Evolutionary conservation across 2,113 vertebrate genomes (phyloP).

Genomic region (Nannospalax galili): DNA sequence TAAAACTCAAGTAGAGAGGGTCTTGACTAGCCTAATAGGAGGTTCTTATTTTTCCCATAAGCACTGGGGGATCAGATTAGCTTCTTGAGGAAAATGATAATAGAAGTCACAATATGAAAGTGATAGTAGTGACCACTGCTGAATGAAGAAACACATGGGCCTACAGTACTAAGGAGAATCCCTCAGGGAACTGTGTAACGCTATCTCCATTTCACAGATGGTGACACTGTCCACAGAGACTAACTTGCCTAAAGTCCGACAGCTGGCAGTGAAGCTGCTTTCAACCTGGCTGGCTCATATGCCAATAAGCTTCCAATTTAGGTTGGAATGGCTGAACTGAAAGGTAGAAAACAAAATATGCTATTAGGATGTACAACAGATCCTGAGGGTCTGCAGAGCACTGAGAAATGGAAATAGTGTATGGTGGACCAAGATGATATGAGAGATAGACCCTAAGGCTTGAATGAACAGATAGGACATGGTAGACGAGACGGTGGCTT

Average conservation of each 20-base stretch:
- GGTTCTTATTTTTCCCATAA: background rate
- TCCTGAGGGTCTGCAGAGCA: background rate
- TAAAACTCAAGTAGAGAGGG: background rate
- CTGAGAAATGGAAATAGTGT: no score
- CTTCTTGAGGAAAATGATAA: background rate
- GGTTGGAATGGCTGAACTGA: background rate
- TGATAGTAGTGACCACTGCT: no score
- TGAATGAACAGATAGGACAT: background rate
- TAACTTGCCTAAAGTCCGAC: background rate
- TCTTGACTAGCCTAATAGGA: background rate
- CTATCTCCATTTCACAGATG: background rate
- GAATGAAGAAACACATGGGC: background rate
- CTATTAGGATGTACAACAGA: background rate
- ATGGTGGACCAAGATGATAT: background rate
- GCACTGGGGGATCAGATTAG: background rate
- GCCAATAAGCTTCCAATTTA: background rate
- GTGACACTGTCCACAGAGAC: background rate
- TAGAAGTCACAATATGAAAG: background rate
- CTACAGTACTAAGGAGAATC: accelerated
- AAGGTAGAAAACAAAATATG: background rate
- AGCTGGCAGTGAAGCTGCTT: background rate
- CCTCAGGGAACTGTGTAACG: background rate
- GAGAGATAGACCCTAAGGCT: background rate
- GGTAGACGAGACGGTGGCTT: background rate
- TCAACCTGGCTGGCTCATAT: background rate